A percentile compares a stretch with the other conserved stretches of the same genome.
phyloP scores from a whole-genome alignment of 2,797 vertebrate genomes.

The Pristis pectinata region DNA sequence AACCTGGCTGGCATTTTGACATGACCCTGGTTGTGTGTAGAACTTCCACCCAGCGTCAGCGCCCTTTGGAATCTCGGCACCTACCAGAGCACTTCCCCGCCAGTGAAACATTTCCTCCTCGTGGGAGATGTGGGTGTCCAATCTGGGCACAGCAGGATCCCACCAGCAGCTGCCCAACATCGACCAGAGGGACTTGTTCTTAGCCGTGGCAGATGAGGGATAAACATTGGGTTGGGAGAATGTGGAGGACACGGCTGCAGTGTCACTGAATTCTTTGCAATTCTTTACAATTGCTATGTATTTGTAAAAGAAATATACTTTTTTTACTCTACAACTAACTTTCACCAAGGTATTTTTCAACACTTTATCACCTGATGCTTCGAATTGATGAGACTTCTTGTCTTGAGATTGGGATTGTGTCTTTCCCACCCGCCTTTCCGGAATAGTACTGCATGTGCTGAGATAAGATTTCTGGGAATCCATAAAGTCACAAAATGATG shows the following conservation, averaged over 20 bases:
- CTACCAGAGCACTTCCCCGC: neutral
- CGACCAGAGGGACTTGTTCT: neutral
- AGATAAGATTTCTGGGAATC: too few relatives aligned
- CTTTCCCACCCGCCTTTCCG: neutral
- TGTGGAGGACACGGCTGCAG: too few relatives aligned
- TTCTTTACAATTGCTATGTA: neutral
- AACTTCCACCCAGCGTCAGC: neutral
- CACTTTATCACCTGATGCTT: too few relatives aligned
- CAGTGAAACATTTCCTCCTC: neutral
- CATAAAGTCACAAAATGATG: too few relatives aligned
- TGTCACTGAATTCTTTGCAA: too few relatives aligned
- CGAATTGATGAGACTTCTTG: neutral
- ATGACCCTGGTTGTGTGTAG: too few relatives aligned
- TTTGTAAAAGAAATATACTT: neutral
- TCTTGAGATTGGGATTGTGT: neutral
- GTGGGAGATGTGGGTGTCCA: neutral
- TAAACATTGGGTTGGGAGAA: neutral
- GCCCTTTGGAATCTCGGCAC: neutral
- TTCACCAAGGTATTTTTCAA: neutral
- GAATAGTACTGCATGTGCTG: too few relatives aligned
- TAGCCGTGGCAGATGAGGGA: neutral
- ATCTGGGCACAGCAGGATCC: too few relatives aligned
- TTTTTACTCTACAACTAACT: neutral
- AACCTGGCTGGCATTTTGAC: neutral
- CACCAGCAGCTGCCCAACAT: too few relatives aligned